A percentile compares a stretch with the other conserved stretches of the same genome.
These are phyloP conservation scores for Trissolcus japonicus DNA, from an alignment of 2,888 invertebrate species.

Conservation along the genomic window DNA sequence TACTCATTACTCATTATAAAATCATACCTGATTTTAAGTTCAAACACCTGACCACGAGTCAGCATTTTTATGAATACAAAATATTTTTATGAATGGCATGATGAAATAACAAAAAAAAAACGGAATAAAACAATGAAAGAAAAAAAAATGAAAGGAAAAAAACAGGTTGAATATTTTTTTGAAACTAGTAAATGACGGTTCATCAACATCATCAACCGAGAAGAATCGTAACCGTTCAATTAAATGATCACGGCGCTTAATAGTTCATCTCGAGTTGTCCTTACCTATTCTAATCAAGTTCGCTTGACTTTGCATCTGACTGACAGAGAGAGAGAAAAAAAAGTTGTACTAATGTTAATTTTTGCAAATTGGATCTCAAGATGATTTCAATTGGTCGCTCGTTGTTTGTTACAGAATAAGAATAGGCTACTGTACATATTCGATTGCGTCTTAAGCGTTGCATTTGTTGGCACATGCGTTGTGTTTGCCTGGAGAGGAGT, in stretches of 20 bases:
- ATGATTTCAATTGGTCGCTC: not conserved
- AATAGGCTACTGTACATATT: conserved; percentile 85
- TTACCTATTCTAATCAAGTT: conserved; percentile 2
- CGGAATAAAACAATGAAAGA: too few relatives aligned
- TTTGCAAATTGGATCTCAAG: not conserved
- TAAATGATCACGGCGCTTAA: conserved; percentile 17
- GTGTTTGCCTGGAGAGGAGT: conserved; percentile 93
- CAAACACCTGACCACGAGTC: too few relatives aligned
- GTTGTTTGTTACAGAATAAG: conserved; percentile 80
- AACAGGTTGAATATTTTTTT: too few relatives aligned
- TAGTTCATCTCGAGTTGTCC: conserved; percentile 4
- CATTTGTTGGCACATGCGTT: conserved; percentile 88
- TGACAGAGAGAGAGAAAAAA: not conserved
- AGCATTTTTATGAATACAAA: too few relatives aligned
- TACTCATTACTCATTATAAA: too few relatives aligned
- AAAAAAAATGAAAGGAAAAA: too few relatives aligned
- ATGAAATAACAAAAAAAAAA: too few relatives aligned
- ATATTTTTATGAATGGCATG: too few relatives aligned
- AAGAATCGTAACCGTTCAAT: conserved; percentile 10
- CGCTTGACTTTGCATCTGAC: not conserved
- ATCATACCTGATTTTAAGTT: too few relatives aligned
- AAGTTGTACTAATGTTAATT: not conserved
- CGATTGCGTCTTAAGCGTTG: conserved; percentile 91
- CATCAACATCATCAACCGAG: too few relatives aligned
- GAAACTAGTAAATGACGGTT: too few relatives aligned